Evolutionary conservation across 2,797 vertebrate genomes (phyloP).

Genomic region (Chelon auratus): DNA sequence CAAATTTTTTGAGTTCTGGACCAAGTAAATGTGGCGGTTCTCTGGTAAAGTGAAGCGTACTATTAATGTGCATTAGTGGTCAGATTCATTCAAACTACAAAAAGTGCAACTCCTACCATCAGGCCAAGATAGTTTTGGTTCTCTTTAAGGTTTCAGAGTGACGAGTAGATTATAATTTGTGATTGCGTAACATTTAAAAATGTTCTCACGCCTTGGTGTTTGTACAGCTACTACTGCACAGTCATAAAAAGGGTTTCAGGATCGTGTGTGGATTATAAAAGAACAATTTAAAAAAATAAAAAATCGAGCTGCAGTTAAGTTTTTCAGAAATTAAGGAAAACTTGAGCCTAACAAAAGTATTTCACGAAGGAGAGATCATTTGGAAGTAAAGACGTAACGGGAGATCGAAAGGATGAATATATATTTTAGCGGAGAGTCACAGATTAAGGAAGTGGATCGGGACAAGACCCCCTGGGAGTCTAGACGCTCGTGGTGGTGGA

Average conservation of each 20-base stretch:
- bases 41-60: neutral
- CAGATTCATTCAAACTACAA: neutral
- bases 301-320: neutral
- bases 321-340: neutral
- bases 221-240: neutral
- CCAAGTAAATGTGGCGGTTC: neutral
- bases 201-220: neutral
- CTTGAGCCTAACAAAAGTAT: too few relatives aligned
- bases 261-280: neutral
- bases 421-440: too few relatives aligned
- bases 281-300: neutral
- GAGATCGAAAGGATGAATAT: too few relatives aligned
- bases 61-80: neutral
- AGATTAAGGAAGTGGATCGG: too few relatives aligned
- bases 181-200: neutral
- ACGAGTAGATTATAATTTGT: too few relatives aligned
- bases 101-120: slow-evolving; percentile 11
- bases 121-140: neutral
- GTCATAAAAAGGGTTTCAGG: neutral
- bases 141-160: neutral
- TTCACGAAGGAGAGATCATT: too few relatives aligned
- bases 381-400: too few relatives aligned
- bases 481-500: too few relatives aligned
- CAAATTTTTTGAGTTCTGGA: neutral
- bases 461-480: too few relatives aligned